Evolutionary conservation across 2,113 vertebrate genomes (phyloP).

Genomic region (Melanerpes aurifrons): DNA sequence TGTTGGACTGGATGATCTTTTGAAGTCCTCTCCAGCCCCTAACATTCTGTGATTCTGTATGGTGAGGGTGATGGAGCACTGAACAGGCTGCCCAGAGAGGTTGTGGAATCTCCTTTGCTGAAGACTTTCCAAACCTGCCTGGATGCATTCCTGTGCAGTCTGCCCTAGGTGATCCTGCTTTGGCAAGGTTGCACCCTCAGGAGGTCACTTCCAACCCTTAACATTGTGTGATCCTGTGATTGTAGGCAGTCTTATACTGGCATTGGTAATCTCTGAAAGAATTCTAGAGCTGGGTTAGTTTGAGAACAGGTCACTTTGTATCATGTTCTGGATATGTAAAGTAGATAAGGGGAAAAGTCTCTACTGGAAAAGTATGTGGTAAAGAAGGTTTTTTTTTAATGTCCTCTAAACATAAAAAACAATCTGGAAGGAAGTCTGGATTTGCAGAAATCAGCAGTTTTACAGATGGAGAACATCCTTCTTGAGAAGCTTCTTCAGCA

Average conservation of each 20-base stretch:
- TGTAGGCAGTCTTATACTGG: not conserved
- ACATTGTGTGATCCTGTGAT: not conserved
- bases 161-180: too few relatives aligned
- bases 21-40: too few relatives aligned
- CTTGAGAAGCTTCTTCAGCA: slow-evolving; percentile 48
- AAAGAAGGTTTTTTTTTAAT: not conserved
- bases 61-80: too few relatives aligned
- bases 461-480: slow-evolving; percentile 41
- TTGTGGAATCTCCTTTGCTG: too few relatives aligned
- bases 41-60: too few relatives aligned
- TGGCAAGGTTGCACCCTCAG: too few relatives aligned
- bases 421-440: not conserved
- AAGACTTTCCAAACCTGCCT: too few relatives aligned
- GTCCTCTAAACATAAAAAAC: not conserved
- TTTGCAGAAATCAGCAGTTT: slow-evolving; percentile 41
- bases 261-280: not conserved
- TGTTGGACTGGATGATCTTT: too few relatives aligned
- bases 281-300: not conserved
- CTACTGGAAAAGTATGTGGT: not conserved
- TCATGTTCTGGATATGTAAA: not conserved
- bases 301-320: not conserved
- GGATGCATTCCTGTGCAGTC: too few relatives aligned
- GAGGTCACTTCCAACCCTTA: too few relatives aligned
- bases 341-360: not conserved
- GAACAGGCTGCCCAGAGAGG: too few relatives aligned